phyloP scores from a whole-genome alignment of 2,888 invertebrate species.

The Pristionchus japonicus region DNA sequence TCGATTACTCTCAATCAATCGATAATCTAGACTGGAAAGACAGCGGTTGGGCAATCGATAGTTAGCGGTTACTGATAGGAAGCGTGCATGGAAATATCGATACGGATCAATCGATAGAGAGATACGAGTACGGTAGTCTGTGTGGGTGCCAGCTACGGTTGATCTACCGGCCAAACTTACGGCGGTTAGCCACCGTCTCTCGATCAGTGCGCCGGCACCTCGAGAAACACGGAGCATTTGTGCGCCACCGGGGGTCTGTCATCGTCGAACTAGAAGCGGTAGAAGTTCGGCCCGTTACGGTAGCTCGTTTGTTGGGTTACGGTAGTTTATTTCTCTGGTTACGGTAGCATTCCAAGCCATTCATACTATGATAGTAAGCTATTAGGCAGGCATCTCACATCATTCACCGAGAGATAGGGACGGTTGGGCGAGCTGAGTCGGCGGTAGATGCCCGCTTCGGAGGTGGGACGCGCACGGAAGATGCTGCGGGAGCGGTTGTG shows the following conservation, averaged over 20 bases:
- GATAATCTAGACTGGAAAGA: conserved; percentile 6
- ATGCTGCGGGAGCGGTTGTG: conserved; percentile 54
- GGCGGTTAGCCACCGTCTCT: background rate
- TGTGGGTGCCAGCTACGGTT: background rate
- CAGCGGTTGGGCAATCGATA: background rate
- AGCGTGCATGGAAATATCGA: background rate
- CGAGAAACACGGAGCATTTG: conserved; percentile 32
- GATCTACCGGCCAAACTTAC: conserved; percentile 19
- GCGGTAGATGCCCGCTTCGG: conserved; percentile 41
- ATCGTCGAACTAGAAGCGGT: background rate
- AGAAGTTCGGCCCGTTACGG: background rate
- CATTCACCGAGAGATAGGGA: conserved; percentile 42
- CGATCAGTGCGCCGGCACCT: conserved; percentile 22
- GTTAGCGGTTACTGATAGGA: background rate
- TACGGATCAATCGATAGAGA: background rate
- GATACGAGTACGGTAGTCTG: background rate
- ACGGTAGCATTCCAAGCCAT: background rate
- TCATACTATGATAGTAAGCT: background rate
- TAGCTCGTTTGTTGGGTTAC: background rate
- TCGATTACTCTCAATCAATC: background rate
- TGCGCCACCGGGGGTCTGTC: background rate
- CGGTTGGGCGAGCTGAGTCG: conserved; percentile 44
- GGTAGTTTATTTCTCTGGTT: background rate
- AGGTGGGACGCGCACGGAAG: conserved; percentile 48
- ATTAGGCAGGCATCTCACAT: conserved; percentile 20